Percentiles rank a stretch among this genome's conserved stretches.
Evolutionary conservation across 2,797 vertebrate species (phyloP).

Genomic region (Enteromius mattozi): DNA sequence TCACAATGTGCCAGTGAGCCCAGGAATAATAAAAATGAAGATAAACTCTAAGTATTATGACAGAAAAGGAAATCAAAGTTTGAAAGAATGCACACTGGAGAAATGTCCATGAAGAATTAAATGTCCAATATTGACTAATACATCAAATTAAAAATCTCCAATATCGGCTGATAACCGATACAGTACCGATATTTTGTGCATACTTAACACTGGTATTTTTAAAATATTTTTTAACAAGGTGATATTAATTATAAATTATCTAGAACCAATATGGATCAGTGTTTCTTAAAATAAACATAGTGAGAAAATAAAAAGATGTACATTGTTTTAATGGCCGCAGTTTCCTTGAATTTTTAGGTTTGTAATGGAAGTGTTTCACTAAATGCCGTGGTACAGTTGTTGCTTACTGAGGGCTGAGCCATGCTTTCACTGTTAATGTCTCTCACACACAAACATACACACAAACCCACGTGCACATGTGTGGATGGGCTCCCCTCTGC

Average conservation of each 20-base stretch:
- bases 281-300: constrained; percentile 69
- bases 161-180: not conserved
- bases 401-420: constrained; percentile 25
- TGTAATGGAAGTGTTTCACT: not conserved
- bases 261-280: constrained; percentile 33
- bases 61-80: not conserved
- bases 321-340: not conserved
- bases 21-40: not conserved
- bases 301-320: constrained; percentile 70
- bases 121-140: not conserved
- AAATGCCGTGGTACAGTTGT: not conserved
- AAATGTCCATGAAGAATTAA: not conserved
- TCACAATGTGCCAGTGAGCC: not conserved
- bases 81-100: not conserved
- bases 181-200: not conserved
- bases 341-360: not conserved
- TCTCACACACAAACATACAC: constrained; percentile 10
- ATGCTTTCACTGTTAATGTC: constrained; percentile 7
- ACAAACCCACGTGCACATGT: constrained; percentile 33
- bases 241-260: constrained; percentile 31
- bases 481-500: constrained; percentile 39
- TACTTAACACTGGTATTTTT: not conserved
- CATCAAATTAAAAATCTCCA: not conserved
- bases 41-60: not conserved
- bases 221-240: not conserved